Evolutionary conservation across 92 coral and sea anemone species (phyloP), one percentile per base, ranked within the genome.

Genomic region (Meandrina meandrites): DNA sequence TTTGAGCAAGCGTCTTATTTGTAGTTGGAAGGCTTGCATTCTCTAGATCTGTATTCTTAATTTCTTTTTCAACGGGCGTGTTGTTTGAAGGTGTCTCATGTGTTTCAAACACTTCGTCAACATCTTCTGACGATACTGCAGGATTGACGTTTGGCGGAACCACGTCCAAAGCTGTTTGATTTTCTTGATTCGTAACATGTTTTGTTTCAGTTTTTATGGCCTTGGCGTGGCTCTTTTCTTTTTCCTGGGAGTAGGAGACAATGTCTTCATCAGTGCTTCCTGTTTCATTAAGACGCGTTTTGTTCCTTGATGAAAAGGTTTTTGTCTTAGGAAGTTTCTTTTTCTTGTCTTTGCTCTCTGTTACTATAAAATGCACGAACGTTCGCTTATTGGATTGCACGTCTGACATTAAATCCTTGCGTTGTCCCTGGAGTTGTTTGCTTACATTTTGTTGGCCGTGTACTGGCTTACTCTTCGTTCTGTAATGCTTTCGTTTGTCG

Each of bases 281-380:
- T 30, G 79, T 32, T 74, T 75, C 42, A 14, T 71, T 82, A 50
- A 56, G 57, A 27, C 34, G 14, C 21, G 78, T 12, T 53, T 84
- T 45, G 27, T 62, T 67, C 50, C 58, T 18, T 1, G 50, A 16
- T 27, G 79, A 31, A 58, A 78, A 17, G 60, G 13, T 58, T 58
- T 70, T 47, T 0, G n/a, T 72, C 40, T 68, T 24, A 51, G 66
- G 60, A 21, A 79, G 40, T n/a, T n/a, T n/a, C n/a, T n/a, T n/a
- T 72, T 87, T 19, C 86, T 87, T 82, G 76, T 78, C 35, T 81
- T 60, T 21, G 30, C 87, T 87, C 72, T 72, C 85, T 21, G 77
- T 87, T 56, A 82, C 30, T 1, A 83, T 18, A 70, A 78, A 58
- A 36, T 40, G 67, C 24, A 81, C 86, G 36, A 75, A 79, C 28